Evolutionary conservation across 2,797 vertebrate genomes (phyloP), one percentile per base, ranked within the genome.

Genomic region (Petrocephalus sullivani): DNA sequence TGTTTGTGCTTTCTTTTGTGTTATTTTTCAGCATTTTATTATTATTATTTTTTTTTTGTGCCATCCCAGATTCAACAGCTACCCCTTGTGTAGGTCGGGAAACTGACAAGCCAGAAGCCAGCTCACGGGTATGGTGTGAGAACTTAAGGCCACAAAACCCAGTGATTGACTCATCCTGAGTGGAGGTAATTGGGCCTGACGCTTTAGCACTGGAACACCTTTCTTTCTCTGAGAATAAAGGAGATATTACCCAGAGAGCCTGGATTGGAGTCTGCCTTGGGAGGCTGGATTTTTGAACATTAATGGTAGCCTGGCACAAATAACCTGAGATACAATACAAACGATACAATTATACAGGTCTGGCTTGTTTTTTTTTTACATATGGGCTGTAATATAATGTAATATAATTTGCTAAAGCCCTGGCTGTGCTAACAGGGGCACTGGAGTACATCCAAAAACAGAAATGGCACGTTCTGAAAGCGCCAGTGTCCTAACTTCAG

Each of bases 271-370:
- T 54, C 60, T 10, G 53, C 75, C n/a, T 75, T 75, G 54, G 19
- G 81, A 4, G 7, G 12, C 64, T 7, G 64, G 54, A 23, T 87
- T 49, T 81, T 87, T 75, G 61, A 87, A 61, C 41, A 53, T 19
- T 56, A 53, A 60, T 78, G 67, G 37, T 67, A 28, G 54, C 41
- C 7, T 53, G 85, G 54, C 64, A 85, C 60, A 81, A 16, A 78
- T 78, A 41, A 10, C 67, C 61, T 54, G 9, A 88, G 87, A 84
- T 33, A 49, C 87, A 85, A 88, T 88, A 46, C 41, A 46, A 46
- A 46, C 85, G 87, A 84, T 33, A 49, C 87, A 85, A 88, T 88
- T 88, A 88, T 51, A 83, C 81, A 53, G 81, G 21, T 61, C 19
- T 78, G 28, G 8, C 12, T 81, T 19, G 33, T 81, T 75, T 78